These are phyloP conservation scores for Poeciliopsis presidionis DNA, from an alignment of 2,797 vertebrate species.

Conservation along the genomic window DNA sequence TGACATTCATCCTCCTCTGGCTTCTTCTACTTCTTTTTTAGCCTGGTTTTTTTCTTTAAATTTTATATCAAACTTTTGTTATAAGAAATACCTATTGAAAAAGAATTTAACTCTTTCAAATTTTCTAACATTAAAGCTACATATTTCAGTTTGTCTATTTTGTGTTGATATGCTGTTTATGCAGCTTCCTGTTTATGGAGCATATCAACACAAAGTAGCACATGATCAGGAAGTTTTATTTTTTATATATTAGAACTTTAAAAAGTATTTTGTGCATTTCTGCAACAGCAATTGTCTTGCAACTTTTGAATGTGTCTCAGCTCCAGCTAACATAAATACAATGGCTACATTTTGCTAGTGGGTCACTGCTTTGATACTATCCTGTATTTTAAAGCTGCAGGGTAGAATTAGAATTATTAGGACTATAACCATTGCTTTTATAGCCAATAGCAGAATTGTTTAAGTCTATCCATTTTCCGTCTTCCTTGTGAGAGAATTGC, in stretches of 20 bases:
- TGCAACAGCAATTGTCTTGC: not conserved
- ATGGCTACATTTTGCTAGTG: not conserved
- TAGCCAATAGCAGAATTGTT: not conserved
- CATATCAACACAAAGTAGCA: not conserved
- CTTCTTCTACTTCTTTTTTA: slow-evolving; percentile 8
- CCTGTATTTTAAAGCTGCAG: not conserved
- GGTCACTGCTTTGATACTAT: not conserved
- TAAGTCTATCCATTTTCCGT: not conserved
- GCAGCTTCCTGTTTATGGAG: not conserved
- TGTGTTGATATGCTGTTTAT: too few relatives aligned
- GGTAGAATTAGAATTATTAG: too few relatives aligned
- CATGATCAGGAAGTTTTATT: not conserved
- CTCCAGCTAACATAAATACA: not conserved
- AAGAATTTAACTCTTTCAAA: not conserved
- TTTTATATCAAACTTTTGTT: slow-evolving; percentile 55
- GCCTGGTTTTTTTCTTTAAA: slow-evolving; percentile 40
- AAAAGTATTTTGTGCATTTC: not conserved
- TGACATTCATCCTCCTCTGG: slow-evolving; percentile 31
- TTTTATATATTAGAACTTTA: too few relatives aligned
- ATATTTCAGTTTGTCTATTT: not conserved
- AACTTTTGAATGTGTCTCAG: not conserved
- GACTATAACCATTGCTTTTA: not conserved
- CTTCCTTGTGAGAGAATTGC: not conserved
- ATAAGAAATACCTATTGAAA: slow-evolving; percentile 34
- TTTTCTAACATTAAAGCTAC: not conserved